Base-by-base conservation (phyloP, 1,140 invertebrate species). In the Drosophila bocqueti region DNA sequence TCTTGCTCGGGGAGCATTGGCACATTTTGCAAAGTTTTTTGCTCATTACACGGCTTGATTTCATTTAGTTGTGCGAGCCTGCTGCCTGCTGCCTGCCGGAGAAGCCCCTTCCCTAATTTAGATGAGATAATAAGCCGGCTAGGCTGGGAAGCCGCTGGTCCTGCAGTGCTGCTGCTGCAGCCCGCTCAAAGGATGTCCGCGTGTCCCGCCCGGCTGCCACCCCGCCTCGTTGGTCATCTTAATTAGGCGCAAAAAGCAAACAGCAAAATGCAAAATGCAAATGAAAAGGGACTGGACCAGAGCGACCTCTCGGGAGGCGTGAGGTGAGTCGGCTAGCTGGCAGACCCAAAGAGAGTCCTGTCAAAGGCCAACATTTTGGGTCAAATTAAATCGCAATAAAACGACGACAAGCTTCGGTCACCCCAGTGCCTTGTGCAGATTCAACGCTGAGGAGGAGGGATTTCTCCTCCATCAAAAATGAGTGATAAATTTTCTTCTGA, bases 41-140 rank as follows among this genome's bases (percentile, higher is more conserved):
- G 78, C 79, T 81, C 64, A 76, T 81, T 81, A 81, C 79, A 81
- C 77, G 78, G 57, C 79, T 81, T 81, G 79, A 77, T 81, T 81
- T 81, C 79, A 81, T 81, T 81, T 76, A 72, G 47, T 63, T 54
- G 29, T 21, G 42, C 13, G n/a, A 40, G 24, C 10, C 26, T 13
- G 26, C 52, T 6, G 15, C n/a, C 3, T 24, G 21, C 21, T 24
- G 24, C 24, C 24, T 24, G 24, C 24, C 21, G 58, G 54, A 46
- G 67, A 58, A 76, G 58, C 26, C 45, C 72, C 79, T 42, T 81
- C 65, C 79, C 45, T 81, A 81, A 81, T 81, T 76, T 72, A 76
- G 75, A 78, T 65, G 59, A 74, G 79, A 82, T 83, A 82, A 82
- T 82, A 82, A 81, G 79, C 79, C 60, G 38, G 72, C 34, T 42